Conservation (phyloP, 2,113 vertebrate species). For the Myotis yumanensis region DNA sequence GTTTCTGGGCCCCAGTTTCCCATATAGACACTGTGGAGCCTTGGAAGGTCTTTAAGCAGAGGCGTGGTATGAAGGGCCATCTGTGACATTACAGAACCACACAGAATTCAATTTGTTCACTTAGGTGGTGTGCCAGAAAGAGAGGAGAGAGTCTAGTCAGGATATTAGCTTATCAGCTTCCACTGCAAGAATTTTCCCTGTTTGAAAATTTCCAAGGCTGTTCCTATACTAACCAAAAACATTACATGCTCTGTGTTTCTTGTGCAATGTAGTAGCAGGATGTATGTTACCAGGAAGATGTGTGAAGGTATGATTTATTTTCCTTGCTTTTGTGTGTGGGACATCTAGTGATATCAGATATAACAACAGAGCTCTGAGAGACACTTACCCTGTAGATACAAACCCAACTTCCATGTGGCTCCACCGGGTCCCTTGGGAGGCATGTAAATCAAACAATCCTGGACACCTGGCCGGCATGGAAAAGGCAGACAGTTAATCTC, state of each 20-base stretch:
- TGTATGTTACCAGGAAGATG: background rate
- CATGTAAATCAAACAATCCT: background rate
- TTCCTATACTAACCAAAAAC: conserved; percentile 44
- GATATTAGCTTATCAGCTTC: background rate
- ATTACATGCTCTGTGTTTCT: background rate
- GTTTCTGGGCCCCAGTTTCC: background rate
- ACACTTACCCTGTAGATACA: background rate
- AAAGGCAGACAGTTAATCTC: background rate
- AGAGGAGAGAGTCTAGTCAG: background rate
- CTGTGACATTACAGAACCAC: background rate
- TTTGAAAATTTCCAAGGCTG: conserved; percentile 51
- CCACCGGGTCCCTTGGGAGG: background rate
- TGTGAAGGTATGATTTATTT: conserved; percentile 18
- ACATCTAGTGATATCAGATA: background rate
- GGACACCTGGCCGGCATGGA: background rate
- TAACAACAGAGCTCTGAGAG: background rate
- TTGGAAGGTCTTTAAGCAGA: background rate
- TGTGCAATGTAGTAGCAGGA: background rate
- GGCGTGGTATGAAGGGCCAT: background rate
- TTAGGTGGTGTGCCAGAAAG: background rate
- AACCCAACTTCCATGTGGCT: background rate
- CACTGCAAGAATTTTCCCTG: background rate
- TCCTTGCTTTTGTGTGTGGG: background rate
- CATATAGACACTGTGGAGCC: background rate
- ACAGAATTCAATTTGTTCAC: background rate